Base-by-base conservation (phyloP, 1,140 invertebrate genomes). In the roundworm (Caenorhabditis elegans) region DNA sequence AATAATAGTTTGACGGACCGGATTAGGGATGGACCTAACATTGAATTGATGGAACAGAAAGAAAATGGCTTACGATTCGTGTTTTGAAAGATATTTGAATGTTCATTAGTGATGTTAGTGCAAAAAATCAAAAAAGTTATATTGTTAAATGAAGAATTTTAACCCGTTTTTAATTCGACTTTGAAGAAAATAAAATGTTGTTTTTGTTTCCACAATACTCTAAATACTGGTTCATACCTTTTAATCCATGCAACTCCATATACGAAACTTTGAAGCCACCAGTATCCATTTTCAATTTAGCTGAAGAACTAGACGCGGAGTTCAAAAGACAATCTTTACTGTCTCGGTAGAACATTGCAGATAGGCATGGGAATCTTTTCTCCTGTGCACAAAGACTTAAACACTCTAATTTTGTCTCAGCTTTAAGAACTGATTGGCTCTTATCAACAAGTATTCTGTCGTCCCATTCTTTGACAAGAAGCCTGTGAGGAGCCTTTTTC, bases 291-390 rank as follows among this genome's bases (percentile, higher is more conserved):
- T 60, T 70, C 34, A 65, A 15, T 13, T n/a, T 11, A 46, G 51
- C 78, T 15, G 78, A 60, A 24, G n/a, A 24, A 36, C 51, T 46
- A 0, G 51, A 60, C 8, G 78, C 78, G 6, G 78, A 79, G 31
- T 79, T 79, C 55, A 79, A 8, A 24, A 79, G 53, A 65, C 78
- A 79, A 31, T 79, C 78, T 10, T 55, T 55, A 11, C 78, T 60
- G 15, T 79, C 78, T n/a, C 36, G 3, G 22, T 79, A 79, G 39
- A 46, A 79, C 78, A 79, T 79, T 24, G 55, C 36, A 28, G 78
- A 79, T 0, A 53, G 55, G 22, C 78, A 79, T 3, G 60, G 60
- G n/a, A 70, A 70, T 39, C 60, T 70, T 22, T 70, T 70, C 34
- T 70, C 60, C 34, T 39, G 60, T 6, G 60, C 60, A 70, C 60